Conservation (phyloP, 53 echinoderm and acorn worm genomes). For the Glandiceps talaboti region DNA sequence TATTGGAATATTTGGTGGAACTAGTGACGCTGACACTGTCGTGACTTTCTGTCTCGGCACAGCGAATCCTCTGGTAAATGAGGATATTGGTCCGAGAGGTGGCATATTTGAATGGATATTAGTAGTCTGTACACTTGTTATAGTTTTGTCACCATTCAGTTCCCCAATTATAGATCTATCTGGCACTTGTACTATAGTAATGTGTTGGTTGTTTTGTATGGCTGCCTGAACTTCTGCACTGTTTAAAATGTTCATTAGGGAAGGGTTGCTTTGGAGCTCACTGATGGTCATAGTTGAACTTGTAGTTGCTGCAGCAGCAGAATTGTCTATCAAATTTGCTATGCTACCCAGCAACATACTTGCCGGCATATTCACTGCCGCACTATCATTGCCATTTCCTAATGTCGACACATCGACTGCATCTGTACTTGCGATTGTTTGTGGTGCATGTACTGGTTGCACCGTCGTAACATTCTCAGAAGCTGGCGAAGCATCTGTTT, state of each 20-base stretch:
- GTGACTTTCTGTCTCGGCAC: neutral
- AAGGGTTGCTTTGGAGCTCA: slow-evolving; percentile 12
- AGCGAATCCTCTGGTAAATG: neutral
- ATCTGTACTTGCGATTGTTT: neutral
- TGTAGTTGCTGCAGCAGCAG: slow-evolving; percentile 8
- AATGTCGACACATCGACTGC: neutral
- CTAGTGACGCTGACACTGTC: slow-evolving; percentile 13
- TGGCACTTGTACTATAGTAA: slow-evolving; percentile 87
- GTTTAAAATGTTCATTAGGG: slow-evolving; percentile 46
- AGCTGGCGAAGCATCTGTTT: slow-evolving; percentile 6
- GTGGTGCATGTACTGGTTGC: neutral
- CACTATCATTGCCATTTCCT: neutral
- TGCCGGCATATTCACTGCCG: slow-evolving; percentile 1
- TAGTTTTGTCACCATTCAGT: neutral
- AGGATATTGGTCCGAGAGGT: slow-evolving; percentile 6
- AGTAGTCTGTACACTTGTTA: slow-evolving; percentile 5
- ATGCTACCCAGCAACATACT: slow-evolving; percentile 49
- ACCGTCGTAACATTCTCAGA: neutral
- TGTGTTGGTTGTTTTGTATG: slow-evolving; percentile 72
- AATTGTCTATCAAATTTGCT: slow-evolving; percentile 58
- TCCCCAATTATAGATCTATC: slow-evolving; percentile 27
- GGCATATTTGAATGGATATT: slow-evolving; percentile 8
- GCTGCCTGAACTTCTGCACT: slow-evolving; percentile 76
- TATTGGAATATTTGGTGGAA: slow-evolving; percentile 7
- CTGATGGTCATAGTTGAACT: slow-evolving; percentile 9